Percentiles rank a stretch among this genome's conserved stretches.
phyloP scores from a whole-genome alignment of 2,888 invertebrate genomes.

The Diaprepes abbreviatus region DNA sequence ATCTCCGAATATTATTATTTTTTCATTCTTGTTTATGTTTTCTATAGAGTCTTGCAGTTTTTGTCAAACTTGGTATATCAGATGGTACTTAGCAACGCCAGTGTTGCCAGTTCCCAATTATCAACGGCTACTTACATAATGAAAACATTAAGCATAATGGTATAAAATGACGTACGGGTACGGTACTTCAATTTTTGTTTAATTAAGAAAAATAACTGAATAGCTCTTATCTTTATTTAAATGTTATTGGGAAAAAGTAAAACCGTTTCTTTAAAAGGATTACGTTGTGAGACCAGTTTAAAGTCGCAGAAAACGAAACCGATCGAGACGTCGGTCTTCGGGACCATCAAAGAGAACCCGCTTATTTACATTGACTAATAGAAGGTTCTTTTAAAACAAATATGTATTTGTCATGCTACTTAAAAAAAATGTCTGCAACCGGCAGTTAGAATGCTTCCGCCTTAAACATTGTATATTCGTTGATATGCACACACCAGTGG shows the following conservation, averaged over 20 bases:
- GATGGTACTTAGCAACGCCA: no score
- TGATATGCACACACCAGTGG: background rate
- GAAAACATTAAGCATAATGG: no score
- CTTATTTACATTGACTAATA: constrained; percentile 45
- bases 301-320: constrained; percentile 18
- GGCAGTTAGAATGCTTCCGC: constrained; percentile 22
- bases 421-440: constrained; percentile 13
- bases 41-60: no score
- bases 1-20: no score
- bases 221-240: no score
- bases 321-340: background rate
- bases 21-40: no score
- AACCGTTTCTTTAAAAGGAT: background rate
- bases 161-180: no score
- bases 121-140: no score
- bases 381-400: constrained; percentile 29
- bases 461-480: background rate
- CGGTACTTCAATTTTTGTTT: no score
- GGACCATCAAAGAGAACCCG: constrained; percentile 32
- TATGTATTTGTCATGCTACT: constrained; percentile 21
- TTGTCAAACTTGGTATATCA: no score
- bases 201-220: no score
- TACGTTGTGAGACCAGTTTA: background rate
- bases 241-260: background rate
- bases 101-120: no score